Base-by-base conservation (phyloP, 2,113 vertebrate genomes). In the Pungitius pungitius region DNA sequence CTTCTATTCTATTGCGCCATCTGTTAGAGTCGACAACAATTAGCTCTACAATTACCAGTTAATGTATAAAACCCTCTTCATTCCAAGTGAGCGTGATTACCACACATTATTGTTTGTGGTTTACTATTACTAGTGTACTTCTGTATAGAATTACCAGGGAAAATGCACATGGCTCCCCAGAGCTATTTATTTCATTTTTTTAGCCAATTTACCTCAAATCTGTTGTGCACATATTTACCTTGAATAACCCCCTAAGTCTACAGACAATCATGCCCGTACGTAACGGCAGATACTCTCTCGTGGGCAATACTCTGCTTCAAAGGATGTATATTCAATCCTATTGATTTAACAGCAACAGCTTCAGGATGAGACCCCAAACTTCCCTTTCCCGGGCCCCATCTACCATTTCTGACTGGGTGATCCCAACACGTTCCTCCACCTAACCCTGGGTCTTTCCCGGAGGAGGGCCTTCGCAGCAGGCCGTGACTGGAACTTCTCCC, bases 1-100 rank as follows among this genome's bases (percentile, higher is more conserved):
- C 69, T 69, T 78, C 61, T 66, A 61, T 69, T 80, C 75, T 60
- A 47, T 71, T 70, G 80, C 79, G 81, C 77, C 88, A 87, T 86
- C 86, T 87, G 90, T 87, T 83, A 79, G 42, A 70, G 73, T 72
- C 57, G 11, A 59, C 78, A 63, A 69, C 69, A 80, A 89, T 87
- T 62, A 77, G 56, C 45, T 74, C 58, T 37, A 75, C 69, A 78
- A 84, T 85, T 77, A 85, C 78, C 65, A 47, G 63, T 54, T 42
- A 70, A 84, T 64, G 67, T 58, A 58, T 52, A 75, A 61, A 27
- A 43, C 33, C 27, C 10, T 60, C 39, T 83, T 73, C 54, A 60
- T 78, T 72, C 47, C 42, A 39, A 8, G 0, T 17, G 66, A 24
- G 33, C 3, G 12, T 63, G 61, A 79, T 73, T 73, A 39, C 66